Conservation (phyloP, 2,888 invertebrate genomes). For the Eilema depressum region DNA sequence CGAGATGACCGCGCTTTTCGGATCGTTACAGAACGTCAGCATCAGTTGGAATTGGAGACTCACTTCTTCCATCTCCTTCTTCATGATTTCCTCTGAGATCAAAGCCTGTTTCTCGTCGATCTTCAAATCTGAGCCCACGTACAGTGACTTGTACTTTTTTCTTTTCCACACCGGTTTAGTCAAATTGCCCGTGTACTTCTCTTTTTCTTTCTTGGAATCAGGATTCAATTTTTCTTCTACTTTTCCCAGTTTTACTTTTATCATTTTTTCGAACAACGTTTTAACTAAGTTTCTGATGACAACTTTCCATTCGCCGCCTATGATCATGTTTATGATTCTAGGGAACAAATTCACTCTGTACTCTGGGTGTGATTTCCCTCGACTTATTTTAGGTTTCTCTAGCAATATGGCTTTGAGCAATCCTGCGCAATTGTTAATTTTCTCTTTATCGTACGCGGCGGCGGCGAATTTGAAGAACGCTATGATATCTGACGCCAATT, state of each 20-base stretch:
- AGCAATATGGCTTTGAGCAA: slow-evolving; percentile 66
- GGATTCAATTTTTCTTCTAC: slow-evolving; percentile 55
- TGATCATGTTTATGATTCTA: slow-evolving; percentile 53
- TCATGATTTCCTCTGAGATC: slow-evolving; percentile 66
- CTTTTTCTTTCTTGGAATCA: slow-evolving; percentile 56
- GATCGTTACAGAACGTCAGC: slow-evolving; percentile 53
- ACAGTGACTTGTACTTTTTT: slow-evolving; percentile 55
- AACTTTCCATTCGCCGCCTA: slow-evolving; percentile 64
- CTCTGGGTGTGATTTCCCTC: slow-evolving; percentile 52
- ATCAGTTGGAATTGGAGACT: slow-evolving; percentile 61
- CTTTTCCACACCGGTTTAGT: slow-evolving; percentile 69
- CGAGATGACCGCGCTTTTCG: slow-evolving; percentile 49
- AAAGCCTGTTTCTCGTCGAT: slow-evolving; percentile 60
- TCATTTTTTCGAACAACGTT: slow-evolving; percentile 64
- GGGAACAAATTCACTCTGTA: slow-evolving; percentile 62
- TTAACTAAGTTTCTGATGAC: slow-evolving; percentile 55
- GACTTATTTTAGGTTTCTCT: slow-evolving; percentile 60
- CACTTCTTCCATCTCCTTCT: slow-evolving; percentile 44
- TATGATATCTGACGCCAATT: slow-evolving; percentile 60
- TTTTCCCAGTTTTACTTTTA: slow-evolving; percentile 59
- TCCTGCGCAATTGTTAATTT: slow-evolving; percentile 46
- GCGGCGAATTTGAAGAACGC: slow-evolving; percentile 66
- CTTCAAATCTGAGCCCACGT: slow-evolving; percentile 35
- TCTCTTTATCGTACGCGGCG: slow-evolving; percentile 59
- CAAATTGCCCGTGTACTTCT: slow-evolving; percentile 57